Evolutionary conservation across 1,140 invertebrate species (phyloP).

Genomic region (Archegozetes longisetosus): DNA sequence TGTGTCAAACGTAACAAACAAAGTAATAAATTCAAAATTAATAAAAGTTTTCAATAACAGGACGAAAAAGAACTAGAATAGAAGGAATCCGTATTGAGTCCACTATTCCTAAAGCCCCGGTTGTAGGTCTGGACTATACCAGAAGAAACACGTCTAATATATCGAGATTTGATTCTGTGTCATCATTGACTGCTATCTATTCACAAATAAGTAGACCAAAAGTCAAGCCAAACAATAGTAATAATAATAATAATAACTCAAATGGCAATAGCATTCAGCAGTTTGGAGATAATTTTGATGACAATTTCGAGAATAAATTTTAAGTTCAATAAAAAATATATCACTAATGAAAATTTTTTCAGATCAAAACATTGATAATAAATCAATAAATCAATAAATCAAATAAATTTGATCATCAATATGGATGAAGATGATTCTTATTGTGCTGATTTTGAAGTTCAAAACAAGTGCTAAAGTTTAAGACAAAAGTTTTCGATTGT

Average conservation of each 20-base stretch:
- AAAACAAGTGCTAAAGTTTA: no score
- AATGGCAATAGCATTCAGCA: no score
- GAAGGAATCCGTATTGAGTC: slow-evolving; percentile 1
- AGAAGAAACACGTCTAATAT: not conserved
- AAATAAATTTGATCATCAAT: no score
- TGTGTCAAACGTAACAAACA: not conserved
- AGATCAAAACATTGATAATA: no score
- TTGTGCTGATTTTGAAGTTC: no score
- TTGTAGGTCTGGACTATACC: slow-evolving; percentile 9
- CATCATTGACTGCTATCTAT: slow-evolving; percentile 8
- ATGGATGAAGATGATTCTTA: no score
- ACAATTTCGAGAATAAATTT: no score
- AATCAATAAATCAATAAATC: no score
- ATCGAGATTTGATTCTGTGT: slow-evolving; percentile 7
- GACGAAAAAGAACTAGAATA: not conserved
- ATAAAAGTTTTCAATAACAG: not conserved
- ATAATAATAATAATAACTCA: not conserved
- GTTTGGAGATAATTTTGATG: no score
- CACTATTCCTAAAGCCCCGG: slow-evolving; percentile 4
- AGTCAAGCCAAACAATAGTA: not conserved
- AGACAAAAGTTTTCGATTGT: no score
- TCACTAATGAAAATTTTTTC: no score
- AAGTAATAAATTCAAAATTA: not conserved
- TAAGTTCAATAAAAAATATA: no score
- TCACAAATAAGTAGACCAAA: not conserved